phyloP scores from a whole-genome alignment of 2,888 invertebrate genomes.

The Patella ulyssiponensis region DNA sequence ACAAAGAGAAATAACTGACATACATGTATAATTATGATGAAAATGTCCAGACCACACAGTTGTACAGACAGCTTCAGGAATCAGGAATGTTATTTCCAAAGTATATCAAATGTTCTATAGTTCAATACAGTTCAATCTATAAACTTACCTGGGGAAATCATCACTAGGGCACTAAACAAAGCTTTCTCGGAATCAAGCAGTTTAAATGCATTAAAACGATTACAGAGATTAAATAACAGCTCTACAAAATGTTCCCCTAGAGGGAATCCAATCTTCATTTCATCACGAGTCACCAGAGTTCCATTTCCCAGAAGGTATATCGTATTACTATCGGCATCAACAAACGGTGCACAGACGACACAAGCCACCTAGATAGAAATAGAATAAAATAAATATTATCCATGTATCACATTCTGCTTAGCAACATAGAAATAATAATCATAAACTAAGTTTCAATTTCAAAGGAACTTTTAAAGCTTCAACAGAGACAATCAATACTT shows the following conservation, averaged over 20 bases:
- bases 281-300: slow-evolving; percentile 60
- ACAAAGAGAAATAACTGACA: no score
- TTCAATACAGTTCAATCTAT: no score
- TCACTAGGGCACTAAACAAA: slow-evolving; percentile 70
- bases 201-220: slow-evolving; percentile 68
- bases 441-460: not conserved
- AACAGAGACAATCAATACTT: no score
- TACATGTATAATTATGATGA: no score
- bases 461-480: no score
- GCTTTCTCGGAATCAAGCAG: slow-evolving; percentile 67
- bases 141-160: slow-evolving; percentile 68
- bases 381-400: not conserved
- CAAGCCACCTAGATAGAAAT: slow-evolving; percentile 66
- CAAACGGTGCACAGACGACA: slow-evolving; percentile 68
- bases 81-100: no score
- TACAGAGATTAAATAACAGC: slow-evolving; percentile 69
- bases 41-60: no score
- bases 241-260: slow-evolving; percentile 70
- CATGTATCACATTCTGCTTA: not conserved
- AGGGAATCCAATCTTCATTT: slow-evolving; percentile 69
- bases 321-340: slow-evolving; percentile 66
- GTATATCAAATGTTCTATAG: no score
- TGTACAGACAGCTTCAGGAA: no score
- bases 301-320: slow-evolving; percentile 66
- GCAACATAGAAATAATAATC: not conserved